Evolutionary conservation across 2,113 vertebrate species (phyloP), one percentile per base, ranked within the genome.

Genomic region (Elephas maximus): DNA sequence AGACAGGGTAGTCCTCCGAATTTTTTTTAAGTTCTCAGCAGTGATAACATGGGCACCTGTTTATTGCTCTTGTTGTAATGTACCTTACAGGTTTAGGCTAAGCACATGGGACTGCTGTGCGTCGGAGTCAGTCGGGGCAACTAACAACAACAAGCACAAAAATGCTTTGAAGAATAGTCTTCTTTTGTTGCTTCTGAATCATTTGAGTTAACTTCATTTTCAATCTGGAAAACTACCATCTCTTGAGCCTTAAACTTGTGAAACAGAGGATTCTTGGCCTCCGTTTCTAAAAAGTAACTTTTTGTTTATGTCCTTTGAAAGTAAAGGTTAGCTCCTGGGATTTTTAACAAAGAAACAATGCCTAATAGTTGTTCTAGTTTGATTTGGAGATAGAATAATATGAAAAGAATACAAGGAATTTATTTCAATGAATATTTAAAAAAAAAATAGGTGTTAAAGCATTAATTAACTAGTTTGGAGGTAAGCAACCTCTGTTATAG

Each of bases 261-360:
- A 90, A 71, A 94, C 33, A 95, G 92, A 78, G 26, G 8, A 57
- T 83, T 85, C 73, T 81, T 96, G 2, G 2, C 6, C 45, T 69
- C 28, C 71, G 8, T 95, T 94, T n/a, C 48, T 91, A 95, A 96
- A 92, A 83, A 8, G 20, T 80, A 24, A 20, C 37, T 87, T 88
- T 85, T 91, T 69, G 18, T 33, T 73, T 30, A 37, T 45, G 23
- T 45, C 33, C 28, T 94, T 83, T 88, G 8, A 44, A 89, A 88
- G 10, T 93, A 67, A 81, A 90, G 5, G 18, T 76, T 88, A 84
- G 18, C 12, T 92, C 53, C 4, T 73, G 30, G 17, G 60, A 57
- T 93, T 89, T 67, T 88, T 96, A 73, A 92, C 14, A 94, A 90
- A 81, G 73, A 96, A 92, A 37, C 33, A 86, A 48, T 33, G 24